Evolutionary conservation across 2,113 vertebrate genomes (phyloP).

Genomic region (Sphyrna mokarran): DNA sequence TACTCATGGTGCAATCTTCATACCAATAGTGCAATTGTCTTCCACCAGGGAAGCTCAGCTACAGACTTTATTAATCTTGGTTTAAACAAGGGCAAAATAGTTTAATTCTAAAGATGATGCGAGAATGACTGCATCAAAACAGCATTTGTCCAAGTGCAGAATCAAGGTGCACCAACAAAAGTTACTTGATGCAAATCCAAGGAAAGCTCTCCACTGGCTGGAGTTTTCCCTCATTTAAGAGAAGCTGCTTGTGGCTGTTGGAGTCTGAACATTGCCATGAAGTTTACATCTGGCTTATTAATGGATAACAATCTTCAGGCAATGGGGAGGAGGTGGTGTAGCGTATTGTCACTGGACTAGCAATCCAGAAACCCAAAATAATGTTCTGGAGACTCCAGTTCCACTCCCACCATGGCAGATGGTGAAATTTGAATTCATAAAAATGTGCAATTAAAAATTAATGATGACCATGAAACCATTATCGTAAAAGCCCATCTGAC

Average conservation of each 20-base stretch:
- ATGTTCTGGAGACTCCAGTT: too few relatives aligned
- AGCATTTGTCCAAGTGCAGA: background rate
- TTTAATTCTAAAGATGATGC: background rate
- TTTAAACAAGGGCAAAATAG: background rate
- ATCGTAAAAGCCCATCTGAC: too few relatives aligned
- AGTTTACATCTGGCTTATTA: background rate
- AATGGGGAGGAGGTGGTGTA: too few relatives aligned
- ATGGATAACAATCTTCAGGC: background rate
- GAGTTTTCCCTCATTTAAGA: background rate
- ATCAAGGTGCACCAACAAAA: background rate
- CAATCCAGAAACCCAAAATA: too few relatives aligned
- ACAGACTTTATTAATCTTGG: background rate
- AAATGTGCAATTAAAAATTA: too few relatives aligned
- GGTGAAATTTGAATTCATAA: too few relatives aligned
- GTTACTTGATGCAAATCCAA: background rate
- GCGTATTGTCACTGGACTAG: too few relatives aligned
- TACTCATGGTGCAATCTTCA: background rate
- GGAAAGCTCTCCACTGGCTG: background rate
- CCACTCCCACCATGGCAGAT: too few relatives aligned
- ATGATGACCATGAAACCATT: too few relatives aligned
- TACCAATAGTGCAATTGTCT: background rate
- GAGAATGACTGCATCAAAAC: background rate
- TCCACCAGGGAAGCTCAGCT: background rate
- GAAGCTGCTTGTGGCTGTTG: background rate
- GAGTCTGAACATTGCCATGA: background rate